These are phyloP conservation scores for Hipposideros larvatus DNA, from an alignment of 2,797 vertebrate species.

Conservation along the genomic window DNA sequence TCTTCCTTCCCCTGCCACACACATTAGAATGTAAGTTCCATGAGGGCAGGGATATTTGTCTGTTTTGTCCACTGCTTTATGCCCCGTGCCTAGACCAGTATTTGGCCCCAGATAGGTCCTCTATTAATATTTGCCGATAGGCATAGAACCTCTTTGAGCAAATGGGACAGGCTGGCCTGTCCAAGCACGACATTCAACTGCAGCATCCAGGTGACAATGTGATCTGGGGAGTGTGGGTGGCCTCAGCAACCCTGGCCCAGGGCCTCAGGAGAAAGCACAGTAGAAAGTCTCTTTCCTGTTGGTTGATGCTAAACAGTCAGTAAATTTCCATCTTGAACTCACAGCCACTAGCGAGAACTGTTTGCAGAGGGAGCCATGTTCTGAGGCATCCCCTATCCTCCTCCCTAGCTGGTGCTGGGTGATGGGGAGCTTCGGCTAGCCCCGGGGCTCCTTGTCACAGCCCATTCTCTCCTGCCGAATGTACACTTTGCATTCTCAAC, in stretches of 20 bases:
- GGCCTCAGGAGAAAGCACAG: not conserved
- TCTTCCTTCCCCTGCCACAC: not conserved
- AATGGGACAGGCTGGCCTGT: not conserved
- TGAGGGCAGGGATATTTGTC: not conserved
- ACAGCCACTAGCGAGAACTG: not conserved
- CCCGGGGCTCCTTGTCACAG: not conserved
- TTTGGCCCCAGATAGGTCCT: not conserved
- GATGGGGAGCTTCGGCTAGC: not conserved
- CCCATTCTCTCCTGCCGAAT: not conserved
- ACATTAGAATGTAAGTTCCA: not conserved
- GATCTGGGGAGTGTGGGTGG: not conserved
- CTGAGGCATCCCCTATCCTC: not conserved
- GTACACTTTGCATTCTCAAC: not conserved
- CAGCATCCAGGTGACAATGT: not conserved
- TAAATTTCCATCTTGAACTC: slow-evolving; percentile 69
- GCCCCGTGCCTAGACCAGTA: not conserved
- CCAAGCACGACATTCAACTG: not conserved
- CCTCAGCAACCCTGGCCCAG: not conserved
- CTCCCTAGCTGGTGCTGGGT: not conserved
- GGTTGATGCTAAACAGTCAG: not conserved
- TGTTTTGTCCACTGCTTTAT: not conserved
- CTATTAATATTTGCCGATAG: not conserved
- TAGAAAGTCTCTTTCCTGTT: not conserved
- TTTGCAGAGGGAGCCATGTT: not conserved
- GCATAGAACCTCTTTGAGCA: not conserved